phyloP scores from a whole-genome alignment of 2,113 vertebrate species.

The Heptranchias perlo region DNA sequence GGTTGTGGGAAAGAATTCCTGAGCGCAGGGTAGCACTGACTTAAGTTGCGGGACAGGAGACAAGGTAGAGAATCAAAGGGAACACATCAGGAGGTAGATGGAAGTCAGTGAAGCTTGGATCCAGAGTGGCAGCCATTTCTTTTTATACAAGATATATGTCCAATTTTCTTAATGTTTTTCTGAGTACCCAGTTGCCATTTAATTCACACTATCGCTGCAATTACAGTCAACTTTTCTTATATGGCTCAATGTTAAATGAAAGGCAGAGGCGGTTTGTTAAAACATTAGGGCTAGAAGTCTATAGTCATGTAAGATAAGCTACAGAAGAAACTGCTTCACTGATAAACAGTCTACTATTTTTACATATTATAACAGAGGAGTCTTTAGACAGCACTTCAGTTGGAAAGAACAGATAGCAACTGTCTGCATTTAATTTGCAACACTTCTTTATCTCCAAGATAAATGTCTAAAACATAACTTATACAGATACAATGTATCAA shows the following conservation, averaged over 20 bases:
- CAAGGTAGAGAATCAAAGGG: not conserved
- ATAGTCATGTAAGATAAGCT: not conserved
- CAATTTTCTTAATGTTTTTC: not conserved
- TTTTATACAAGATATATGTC: not conserved
- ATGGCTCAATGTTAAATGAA: not conserved
- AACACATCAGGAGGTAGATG: no score
- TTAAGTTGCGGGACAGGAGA: not conserved
- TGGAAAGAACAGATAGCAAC: not conserved
- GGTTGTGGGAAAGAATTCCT: not conserved
- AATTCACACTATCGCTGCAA: not conserved
- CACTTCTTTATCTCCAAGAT: not conserved
- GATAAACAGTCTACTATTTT: not conserved
- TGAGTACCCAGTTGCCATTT: not conserved
- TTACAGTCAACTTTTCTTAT: not conserved
- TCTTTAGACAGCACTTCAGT: not conserved
- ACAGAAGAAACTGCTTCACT: not conserved
- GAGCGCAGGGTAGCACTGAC: not conserved
- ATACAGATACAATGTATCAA: not conserved
- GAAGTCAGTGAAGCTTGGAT: not conserved
- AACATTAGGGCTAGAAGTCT: not conserved
- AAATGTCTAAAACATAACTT: not conserved
- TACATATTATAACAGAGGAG: not conserved
- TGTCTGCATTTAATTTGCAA: not conserved
- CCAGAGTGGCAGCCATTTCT: not conserved
- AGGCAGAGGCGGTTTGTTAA: not conserved